Base-by-base conservation (phyloP, 1,140 invertebrate genomes). In the Tribolium madens region DNA sequence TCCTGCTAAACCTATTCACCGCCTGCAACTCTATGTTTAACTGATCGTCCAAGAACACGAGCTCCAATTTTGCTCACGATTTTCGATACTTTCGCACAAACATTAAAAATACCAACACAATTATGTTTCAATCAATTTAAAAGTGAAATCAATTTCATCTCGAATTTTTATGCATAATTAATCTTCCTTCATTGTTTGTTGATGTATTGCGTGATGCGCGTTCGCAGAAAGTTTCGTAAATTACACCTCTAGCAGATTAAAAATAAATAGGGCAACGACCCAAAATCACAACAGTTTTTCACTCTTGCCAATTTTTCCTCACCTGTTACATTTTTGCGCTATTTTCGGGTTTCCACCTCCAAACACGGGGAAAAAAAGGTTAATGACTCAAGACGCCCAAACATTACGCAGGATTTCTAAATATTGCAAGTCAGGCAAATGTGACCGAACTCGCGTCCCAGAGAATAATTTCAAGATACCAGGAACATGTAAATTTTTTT, bases 201-300 rank as follows among this genome's bases (percentile, higher is more conserved):
- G 10, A 26, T 57, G 18, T 57, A 57, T 57, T 57, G 52, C 52
- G 52, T 57, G 52, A 57, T 64, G 57, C 13, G 57, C 14, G 57
- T 33, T 33, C 57, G 17, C 57, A 26, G 57, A 64, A 33, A 64
- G 57, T 64, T 64, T 64, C 57, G 36, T 64, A 26, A 64, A 57
- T 21, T 57, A 57, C 52, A 57, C 26, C 9, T 64, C 57, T 12
- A 64, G n/a, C 57, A 33, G 57, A 64, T 57, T 64, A 64, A 64
- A 64, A 64, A 64, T 64, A 64, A 64, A 64, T 64, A 9, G 57
- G 57, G 57, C 57, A 64, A 64, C 57, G 57, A 64, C 57, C 57
- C 26, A 64, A 64, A 64, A 64, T 64, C 57, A 64, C 57, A 64
- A 64, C 57, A 64, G 33, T 64, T 64, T 64, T 64, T 64, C 9